phyloP scores from a whole-genome alignment of 2,888 invertebrate species.

The Physocephala rufipes region DNA sequence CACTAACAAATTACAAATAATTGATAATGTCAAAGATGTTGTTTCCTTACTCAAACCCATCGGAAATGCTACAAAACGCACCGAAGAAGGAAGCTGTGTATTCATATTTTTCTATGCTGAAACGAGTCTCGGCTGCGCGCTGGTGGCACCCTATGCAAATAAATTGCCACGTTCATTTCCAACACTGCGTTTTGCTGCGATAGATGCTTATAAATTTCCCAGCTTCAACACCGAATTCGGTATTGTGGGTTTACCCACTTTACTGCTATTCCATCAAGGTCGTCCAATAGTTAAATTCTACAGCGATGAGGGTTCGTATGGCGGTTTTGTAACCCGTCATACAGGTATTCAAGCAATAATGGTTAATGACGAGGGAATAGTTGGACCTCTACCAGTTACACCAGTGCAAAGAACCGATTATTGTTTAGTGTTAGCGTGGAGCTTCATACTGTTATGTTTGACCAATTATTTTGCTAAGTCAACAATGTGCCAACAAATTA shows the following conservation, averaged over 20 bases:
- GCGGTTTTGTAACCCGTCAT: slow-evolving; percentile 78
- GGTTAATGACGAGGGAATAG: slow-evolving; percentile 68
- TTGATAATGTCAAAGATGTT: slow-evolving; percentile 60
- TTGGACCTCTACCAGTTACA: slow-evolving; percentile 81
- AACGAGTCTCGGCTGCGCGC: slow-evolving; percentile 89
- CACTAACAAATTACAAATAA: slow-evolving; percentile 50
- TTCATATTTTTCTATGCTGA: slow-evolving; percentile 89
- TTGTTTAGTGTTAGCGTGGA: slow-evolving; percentile 84
- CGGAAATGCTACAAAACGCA: slow-evolving; percentile 68
- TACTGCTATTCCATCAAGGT: slow-evolving; percentile 90
- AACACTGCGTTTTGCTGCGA: slow-evolving; percentile 84
- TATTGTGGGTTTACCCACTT: slow-evolving; percentile 87
- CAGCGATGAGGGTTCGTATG: slow-evolving; percentile 81
- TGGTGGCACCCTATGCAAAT: slow-evolving; percentile 90
- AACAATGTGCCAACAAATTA: slow-evolving; percentile 79
- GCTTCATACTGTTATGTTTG: slow-evolving; percentile 80
- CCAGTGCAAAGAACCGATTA: slow-evolving; percentile 82
- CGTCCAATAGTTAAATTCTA: slow-evolving; percentile 86
- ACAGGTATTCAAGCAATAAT: slow-evolving; percentile 74
- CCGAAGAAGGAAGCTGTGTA: slow-evolving; percentile 75
- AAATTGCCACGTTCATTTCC: slow-evolving; percentile 88
- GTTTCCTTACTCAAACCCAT: slow-evolving; percentile 59
- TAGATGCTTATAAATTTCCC: slow-evolving; percentile 86
- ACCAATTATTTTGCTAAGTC: slow-evolving; percentile 82
- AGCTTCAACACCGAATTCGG: slow-evolving; percentile 91